Conservation (phyloP, 2,888 invertebrate genomes). For the Dryadula phaetusa region DNA sequence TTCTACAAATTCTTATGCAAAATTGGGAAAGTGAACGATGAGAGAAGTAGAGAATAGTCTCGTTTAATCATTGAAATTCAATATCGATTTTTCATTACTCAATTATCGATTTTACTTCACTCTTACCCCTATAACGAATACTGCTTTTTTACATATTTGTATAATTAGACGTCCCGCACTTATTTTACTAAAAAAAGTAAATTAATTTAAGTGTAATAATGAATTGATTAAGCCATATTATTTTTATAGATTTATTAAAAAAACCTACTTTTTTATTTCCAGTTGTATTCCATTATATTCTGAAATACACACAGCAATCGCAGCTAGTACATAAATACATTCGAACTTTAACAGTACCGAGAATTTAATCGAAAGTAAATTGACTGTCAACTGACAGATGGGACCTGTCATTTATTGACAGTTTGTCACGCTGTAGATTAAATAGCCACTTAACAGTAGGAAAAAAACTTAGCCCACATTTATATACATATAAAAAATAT, state of each 20-base stretch:
- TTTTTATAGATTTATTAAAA: neutral
- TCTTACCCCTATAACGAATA: too few species aligned
- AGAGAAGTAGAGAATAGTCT: too few species aligned
- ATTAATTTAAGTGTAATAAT: too few species aligned
- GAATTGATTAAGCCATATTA: too few species aligned
- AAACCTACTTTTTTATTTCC: neutral
- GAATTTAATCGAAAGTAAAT: slow-evolving; percentile 20
- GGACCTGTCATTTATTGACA: slow-evolving; percentile 32
- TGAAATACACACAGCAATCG: neutral
- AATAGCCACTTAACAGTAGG: neutral
- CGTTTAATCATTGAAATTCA: too few species aligned
- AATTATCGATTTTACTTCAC: too few species aligned
- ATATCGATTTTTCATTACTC: too few species aligned
- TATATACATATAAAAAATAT: neutral
- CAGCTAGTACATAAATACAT: neutral
- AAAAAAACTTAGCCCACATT: neutral
- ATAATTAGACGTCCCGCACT: too few species aligned
- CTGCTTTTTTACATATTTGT: too few species aligned
- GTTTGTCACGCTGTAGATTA: slow-evolving; percentile 19
- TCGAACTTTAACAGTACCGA: slow-evolving; percentile 10
- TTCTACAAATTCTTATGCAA: neutral
- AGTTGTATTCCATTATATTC: neutral
- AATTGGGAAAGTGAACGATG: neutral
- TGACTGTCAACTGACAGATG: slow-evolving; percentile 27
- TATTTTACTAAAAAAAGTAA: too few species aligned